Percentiles rank a stretch among this genome's conserved stretches.
These are phyloP conservation scores for Falco cherrug DNA, from an alignment of 2,797 vertebrate species.

Conservation along the genomic window DNA sequence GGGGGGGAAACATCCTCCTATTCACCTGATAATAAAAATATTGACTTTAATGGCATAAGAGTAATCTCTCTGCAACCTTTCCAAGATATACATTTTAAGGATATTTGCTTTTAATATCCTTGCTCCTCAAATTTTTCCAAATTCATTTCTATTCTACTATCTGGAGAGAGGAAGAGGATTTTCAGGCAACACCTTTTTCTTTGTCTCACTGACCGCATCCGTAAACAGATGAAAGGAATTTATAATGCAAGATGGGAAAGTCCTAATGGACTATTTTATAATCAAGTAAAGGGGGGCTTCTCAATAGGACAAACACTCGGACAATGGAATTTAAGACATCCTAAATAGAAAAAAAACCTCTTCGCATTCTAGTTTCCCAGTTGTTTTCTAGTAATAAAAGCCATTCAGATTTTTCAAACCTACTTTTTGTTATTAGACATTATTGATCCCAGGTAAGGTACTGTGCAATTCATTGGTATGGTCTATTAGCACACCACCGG, in stretches of 20 bases:
- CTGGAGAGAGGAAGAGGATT: background rate
- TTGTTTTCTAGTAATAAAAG: background rate
- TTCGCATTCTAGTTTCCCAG: background rate
- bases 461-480: background rate
- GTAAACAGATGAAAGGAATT: background rate
- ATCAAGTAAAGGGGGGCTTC: background rate
- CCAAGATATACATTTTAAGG: background rate
- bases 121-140: background rate
- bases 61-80: background rate
- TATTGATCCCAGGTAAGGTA: background rate
- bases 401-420: background rate
- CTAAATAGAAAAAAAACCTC: background rate
- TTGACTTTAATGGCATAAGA: background rate
- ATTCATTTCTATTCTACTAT: background rate
- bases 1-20: background rate
- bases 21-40: background rate
- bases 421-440: background rate
- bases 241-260: background rate
- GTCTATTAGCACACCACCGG: fast-evolving
- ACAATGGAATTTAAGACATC: background rate
- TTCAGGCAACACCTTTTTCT: background rate
- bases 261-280: background rate
- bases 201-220: background rate
- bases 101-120: background rate
- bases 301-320: background rate